A percentile compares a stretch with the other conserved stretches of the same genome.
phyloP scores from a whole-genome alignment of 2,113 vertebrate species.

The Meles meles region DNA sequence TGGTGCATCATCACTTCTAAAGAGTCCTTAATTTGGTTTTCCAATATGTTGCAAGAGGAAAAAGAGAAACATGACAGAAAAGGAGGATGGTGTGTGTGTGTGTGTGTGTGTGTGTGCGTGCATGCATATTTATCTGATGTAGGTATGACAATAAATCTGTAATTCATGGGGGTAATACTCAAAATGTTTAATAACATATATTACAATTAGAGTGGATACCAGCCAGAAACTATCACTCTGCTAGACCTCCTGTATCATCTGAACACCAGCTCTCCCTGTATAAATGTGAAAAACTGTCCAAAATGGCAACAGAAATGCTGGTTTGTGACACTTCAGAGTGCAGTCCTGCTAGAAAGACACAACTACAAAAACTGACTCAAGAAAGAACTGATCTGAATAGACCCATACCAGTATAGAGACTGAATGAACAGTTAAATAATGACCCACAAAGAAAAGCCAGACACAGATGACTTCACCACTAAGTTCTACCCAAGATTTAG shows the following conservation, averaged over 20 bases:
- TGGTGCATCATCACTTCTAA: not conserved
- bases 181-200: not conserved
- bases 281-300: not conserved
- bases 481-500: not conserved
- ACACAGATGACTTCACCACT: not conserved
- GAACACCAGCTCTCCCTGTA: not conserved
- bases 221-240: not conserved
- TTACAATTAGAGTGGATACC: not conserved
- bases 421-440: not conserved
- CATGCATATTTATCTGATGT: not conserved
- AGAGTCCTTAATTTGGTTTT: not conserved
- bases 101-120: too few relatives aligned
- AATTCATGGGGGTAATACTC: not conserved
- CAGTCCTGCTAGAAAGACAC: not conserved
- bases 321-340: not conserved
- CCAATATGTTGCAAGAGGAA: not conserved
- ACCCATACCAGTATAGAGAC: not conserved
- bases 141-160: not conserved
- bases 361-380: not conserved
- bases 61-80: not conserved
- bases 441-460: not conserved
- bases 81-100: not conserved
- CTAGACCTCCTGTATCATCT: not conserved
- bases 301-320: not conserved
- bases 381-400: not conserved